Evolutionary conservation across 2,888 invertebrate species (phyloP), one percentile per base, ranked within the genome.

Genomic region (Bellardia bayeri): DNA sequence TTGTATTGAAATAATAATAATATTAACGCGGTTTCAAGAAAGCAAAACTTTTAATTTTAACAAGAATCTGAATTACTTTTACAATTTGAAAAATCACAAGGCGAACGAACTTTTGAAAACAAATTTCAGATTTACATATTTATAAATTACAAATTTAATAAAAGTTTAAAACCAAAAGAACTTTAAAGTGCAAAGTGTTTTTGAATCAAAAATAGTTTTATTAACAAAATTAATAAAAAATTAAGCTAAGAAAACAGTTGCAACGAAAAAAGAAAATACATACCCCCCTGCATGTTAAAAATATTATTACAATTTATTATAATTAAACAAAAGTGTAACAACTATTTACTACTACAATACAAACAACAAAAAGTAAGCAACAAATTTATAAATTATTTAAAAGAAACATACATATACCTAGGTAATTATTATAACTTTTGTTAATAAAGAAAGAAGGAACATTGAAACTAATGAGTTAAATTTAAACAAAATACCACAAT

Each of bases 41-140:
- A 63, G 14, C 37, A 37, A 63, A 68, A 54, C 45, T 56, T 74
- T 37, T 76, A 23, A 30, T 33, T 56, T 56, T 40, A 61, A 69
- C 49, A 33, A 14, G 30, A 56, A 33, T 33, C 33, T 33, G 33
- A 33, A 33, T 33, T 33, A 33, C 33, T 54, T n/a, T 37, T 69
- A n/a, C 23, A 61, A 64, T 61, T 87, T 74, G 8, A 58, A 68
- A 75, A 2, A 2, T 45, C n/a, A 54, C 13, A 54, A 76, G 74
- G 16, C 88, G 82, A 85, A 85, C 85, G 82, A 85, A 88, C 84
- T 37, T 84, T 76, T 42, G 7, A 78, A 51, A 11, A n/a, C 14
- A 69, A 49, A 45, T 54, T 68, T 8, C 9, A 1, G 13, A 45
- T 13, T 45, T 45, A 3, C 1, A 11, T 45, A 45, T 13, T 9